Evolutionary conservation across 23 tunicate genomes (phyloP).

Genomic region (Botrylloides violaceus): DNA sequence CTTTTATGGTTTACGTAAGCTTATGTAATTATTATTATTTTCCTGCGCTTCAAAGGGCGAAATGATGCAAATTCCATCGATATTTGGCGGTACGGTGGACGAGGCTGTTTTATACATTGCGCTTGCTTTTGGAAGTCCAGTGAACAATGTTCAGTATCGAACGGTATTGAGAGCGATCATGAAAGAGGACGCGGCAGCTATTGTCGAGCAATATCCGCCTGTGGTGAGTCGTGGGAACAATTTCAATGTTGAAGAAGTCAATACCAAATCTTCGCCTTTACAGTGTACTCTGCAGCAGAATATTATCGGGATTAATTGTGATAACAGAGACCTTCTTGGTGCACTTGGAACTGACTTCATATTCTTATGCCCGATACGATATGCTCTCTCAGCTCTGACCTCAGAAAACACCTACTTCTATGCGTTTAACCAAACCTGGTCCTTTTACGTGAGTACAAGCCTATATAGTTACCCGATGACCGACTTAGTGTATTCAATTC

Average conservation of each 20-base stretch:
- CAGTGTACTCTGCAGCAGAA: background rate
- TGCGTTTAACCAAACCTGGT: constrained; percentile 66
- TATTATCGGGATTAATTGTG: background rate
- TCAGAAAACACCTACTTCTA: constrained; percentile 26
- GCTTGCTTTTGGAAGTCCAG: constrained; percentile 43
- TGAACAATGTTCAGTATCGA: constrained; percentile 22
- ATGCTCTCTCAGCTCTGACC: constrained; percentile 24
- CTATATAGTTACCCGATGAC: too few relatives aligned
- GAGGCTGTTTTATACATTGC: constrained; percentile 58
- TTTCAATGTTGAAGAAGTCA: background rate
- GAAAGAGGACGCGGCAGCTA: constrained; percentile 10
- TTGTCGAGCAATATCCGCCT: constrained; percentile 26
- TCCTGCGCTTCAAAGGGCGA: constrained; percentile 17
- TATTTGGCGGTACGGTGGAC: constrained; percentile 48
- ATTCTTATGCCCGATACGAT: constrained; percentile 61
- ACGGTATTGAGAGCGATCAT: constrained; percentile 38
- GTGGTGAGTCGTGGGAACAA: background rate
- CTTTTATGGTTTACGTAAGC: too few relatives aligned
- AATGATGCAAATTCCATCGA: constrained; percentile 37
- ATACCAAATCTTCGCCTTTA: background rate
- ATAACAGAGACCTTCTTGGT: constrained; percentile 22
- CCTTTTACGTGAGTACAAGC: constrained; percentile 45
- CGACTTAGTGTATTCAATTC: too few relatives aligned
- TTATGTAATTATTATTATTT: background rate
- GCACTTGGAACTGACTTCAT: constrained; percentile 43